Evolutionary conservation across 2,888 invertebrate genomes (phyloP), one percentile per base, ranked within the genome.

Genomic region (Platycheirus albimanus): DNA sequence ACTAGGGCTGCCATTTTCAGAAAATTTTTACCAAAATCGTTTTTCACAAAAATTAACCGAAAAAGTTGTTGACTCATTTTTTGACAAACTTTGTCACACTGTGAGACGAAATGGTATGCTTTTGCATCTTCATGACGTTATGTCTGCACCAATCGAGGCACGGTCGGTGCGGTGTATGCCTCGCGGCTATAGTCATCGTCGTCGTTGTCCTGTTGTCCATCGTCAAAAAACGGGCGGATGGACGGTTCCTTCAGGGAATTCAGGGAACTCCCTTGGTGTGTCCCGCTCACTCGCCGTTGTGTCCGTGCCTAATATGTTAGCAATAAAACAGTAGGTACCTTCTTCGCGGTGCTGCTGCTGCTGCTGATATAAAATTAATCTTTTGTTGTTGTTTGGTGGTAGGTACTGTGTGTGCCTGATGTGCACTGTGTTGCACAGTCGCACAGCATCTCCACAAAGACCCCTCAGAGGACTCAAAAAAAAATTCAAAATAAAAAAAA

Each of bases 301-400:
- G 71, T 80, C 84, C 86, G 85, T 87, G 86, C 86, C 86, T 87
- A 87, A 87, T 87, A 87, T 86, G 87, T 87, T 87, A 81, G 85
- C 86, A 87, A 87, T 87, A 87, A 87, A 87, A 87, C 87, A 86
- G 87, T 87, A 87, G 87, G 87, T 86, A 85, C 56, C 74, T 51
- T 76, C 74, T 61, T 76, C 71, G 75, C 67, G 43, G 52, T 70
- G 69, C 84, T 84, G 84, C 78, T 79, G 43, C 47, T 70, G 69
- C 84, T 84, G 84, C 78, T 79, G 84, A 79, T 84, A 84, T 70
- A 75, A 79, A 83, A 83, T 83, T 78, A 83, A 83, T 83, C 78
- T 78, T 78, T 75, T 56, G 56, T 51, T 75, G 36, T 67, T 75
- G 49, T 66, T 70, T 19, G 19, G 5, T 51, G 33, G 10, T 20